These are phyloP conservation scores for Corynorhinus townsendii DNA, from an alignment of 2,113 vertebrate genomes.

Conservation along the genomic window DNA sequence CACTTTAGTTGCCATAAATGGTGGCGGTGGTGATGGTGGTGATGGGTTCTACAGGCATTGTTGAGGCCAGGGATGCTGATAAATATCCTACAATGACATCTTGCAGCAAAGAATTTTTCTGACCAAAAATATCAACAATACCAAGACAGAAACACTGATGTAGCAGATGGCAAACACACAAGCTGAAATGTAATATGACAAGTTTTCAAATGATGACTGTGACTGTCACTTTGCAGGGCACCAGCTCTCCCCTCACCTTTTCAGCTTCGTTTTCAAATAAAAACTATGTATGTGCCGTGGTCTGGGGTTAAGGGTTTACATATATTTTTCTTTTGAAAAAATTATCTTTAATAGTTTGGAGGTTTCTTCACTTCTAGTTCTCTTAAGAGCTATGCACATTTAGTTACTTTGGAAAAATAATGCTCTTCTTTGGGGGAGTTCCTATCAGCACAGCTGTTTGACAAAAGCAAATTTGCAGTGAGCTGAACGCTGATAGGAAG, in stretches of 20 bases:
- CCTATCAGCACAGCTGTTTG: not conserved
- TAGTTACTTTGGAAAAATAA: not conserved
- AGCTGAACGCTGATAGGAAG: not conserved
- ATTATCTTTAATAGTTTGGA: not conserved
- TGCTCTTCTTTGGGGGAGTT: not conserved
- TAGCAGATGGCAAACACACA: not conserved
- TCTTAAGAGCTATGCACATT: not conserved
- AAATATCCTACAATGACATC: not conserved
- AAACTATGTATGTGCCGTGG: not conserved
- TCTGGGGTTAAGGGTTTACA: not conserved
- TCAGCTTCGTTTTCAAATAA: not conserved
- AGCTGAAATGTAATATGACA: not conserved
- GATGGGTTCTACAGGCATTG: accelerated
- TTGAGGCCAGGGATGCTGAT: not conserved
- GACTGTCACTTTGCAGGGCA: not conserved
- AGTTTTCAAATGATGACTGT: not conserved
- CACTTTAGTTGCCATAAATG: not conserved
- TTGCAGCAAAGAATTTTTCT: not conserved
- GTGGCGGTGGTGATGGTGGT: too few relatives aligned
- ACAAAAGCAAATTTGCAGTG: not conserved
- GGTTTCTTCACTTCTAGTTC: not conserved
- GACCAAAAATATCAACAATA: not conserved
- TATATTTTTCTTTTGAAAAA: not conserved
- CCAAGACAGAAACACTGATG: not conserved
- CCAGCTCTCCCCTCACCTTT: accelerated